Percentiles rank a stretch among this genome's conserved stretches.
These are phyloP conservation scores for Apogon talboti DNA, from an alignment of 2,797 vertebrate species.

Conservation along the genomic window DNA sequence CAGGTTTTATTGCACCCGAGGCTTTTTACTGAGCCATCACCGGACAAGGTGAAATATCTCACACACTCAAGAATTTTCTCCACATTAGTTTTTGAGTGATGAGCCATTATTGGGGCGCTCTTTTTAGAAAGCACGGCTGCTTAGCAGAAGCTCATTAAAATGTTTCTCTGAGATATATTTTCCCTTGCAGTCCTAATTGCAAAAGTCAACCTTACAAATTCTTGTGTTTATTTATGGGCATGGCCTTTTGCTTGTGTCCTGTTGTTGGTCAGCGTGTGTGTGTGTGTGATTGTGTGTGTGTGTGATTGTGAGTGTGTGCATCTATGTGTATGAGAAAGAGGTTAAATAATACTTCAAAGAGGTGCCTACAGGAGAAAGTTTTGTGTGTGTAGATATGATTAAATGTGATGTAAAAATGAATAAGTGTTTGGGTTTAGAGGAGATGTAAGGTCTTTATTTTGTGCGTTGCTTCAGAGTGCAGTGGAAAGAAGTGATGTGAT, in stretches of 20 bases:
- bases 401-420: background rate
- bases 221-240: conserved; percentile 77
- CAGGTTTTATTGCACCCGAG: conserved; percentile 84
- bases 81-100: conserved; percentile 86
- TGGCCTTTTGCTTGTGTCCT: conserved; percentile 73
- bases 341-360: conserved; percentile 11
- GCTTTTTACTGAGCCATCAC: conserved; percentile 83
- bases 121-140: conserved; percentile 87
- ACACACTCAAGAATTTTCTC: conserved; percentile 65
- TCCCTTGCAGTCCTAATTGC: conserved; percentile 85
- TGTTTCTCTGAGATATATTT: conserved; percentile 92
- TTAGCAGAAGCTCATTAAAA: conserved; percentile 91
- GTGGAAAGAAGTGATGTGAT: conserved; percentile 34
- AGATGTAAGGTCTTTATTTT: background rate
- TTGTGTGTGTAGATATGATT: background rate
- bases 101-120: conserved; percentile 70
- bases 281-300: conserved; percentile 5
- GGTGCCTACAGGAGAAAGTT: conserved; percentile 7
- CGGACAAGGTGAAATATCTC: conserved; percentile 90
- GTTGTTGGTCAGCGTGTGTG: conserved; percentile 44
- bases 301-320: conserved; percentile 22
- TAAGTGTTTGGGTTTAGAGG: conserved; percentile 6
- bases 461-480: conserved; percentile 15
- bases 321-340: conserved; percentile 11
- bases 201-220: conserved; percentile 85